Conservation (phyloP, 2,113 vertebrate species). For the Scomber japonicus region DNA sequence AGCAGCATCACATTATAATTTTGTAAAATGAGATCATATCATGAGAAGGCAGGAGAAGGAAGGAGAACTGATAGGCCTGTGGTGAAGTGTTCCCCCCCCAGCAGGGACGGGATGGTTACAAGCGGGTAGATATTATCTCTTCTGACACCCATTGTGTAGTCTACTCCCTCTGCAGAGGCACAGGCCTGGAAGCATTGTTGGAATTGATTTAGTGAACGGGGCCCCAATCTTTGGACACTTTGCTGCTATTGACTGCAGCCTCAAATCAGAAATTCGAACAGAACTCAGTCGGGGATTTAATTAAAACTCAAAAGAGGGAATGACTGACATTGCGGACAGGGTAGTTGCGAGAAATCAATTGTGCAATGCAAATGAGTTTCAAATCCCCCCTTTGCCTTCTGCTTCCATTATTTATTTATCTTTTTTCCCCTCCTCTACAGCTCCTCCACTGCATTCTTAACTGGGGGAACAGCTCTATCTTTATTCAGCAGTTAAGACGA, state of each 20-base stretch:
- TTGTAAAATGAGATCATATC: slow-evolving; percentile 67
- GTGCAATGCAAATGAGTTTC: slow-evolving; percentile 72
- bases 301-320: slow-evolving; percentile 79
- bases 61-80: slow-evolving; percentile 47
- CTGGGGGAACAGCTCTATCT: slow-evolving; percentile 38
- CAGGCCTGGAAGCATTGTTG: slow-evolving; percentile 65
- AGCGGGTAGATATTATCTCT: slow-evolving; percentile 67
- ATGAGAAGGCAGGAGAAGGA: slow-evolving; percentile 22
- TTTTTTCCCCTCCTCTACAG: slow-evolving; percentile 11
- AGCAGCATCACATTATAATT: slow-evolving; percentile 54
- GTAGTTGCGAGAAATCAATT: slow-evolving; percentile 77
- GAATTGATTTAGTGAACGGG: slow-evolving; percentile 78
- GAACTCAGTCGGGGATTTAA: slow-evolving; percentile 82
- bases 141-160: slow-evolving; percentile 61
- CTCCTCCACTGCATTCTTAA: slow-evolving; percentile 38
- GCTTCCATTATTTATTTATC: slow-evolving; percentile 51
- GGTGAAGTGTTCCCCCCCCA: slow-evolving; percentile 41
- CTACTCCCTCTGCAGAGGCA: slow-evolving; percentile 59
- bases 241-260: slow-evolving; percentile 75
- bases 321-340: slow-evolving; percentile 79
- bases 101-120: slow-evolving; percentile 50
- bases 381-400: slow-evolving; percentile 54
- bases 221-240: slow-evolving; percentile 79
- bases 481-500: slow-evolving; percentile 52
- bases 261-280: slow-evolving; percentile 79